Conservation (phyloP, 2,113 vertebrate species). For the Triplophysa tibetana region DNA sequence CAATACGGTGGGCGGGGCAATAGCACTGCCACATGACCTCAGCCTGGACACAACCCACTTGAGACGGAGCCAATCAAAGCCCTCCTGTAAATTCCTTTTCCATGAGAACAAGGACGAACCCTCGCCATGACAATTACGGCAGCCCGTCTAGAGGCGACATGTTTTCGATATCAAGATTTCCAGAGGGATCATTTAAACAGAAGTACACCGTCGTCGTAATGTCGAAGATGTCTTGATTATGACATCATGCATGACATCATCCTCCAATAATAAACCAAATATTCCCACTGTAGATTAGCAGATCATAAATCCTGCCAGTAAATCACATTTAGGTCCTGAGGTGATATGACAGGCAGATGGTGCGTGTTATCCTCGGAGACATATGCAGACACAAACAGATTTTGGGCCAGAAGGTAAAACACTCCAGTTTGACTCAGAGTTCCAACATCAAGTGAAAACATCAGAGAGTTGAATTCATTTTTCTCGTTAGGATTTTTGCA, state of each 20-base stretch:
- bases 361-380: background rate
- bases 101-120: conserved; percentile 11
- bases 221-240: background rate
- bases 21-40: background rate
- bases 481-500: background rate
- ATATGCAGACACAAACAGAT: conserved; percentile 37
- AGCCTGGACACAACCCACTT: background rate
- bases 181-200: conserved; percentile 16
- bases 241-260: conserved; percentile 30
- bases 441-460: background rate
- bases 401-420: background rate
- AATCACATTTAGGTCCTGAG: conserved; percentile 34
- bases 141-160: background rate
- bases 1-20: background rate
- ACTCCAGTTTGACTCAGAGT: background rate
- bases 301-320: conserved; percentile 24
- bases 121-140: conserved; percentile 1
- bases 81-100: conserved; percentile 24
- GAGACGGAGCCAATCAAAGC: background rate
- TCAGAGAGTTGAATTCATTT: background rate
- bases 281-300: conserved; percentile 19
- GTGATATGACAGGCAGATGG: conserved; percentile 37
- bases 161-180: conserved; percentile 18
- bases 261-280: conserved; percentile 10
- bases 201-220: background rate